These are phyloP conservation scores for Ondatra zibethicus DNA, from an alignment of 2,113 vertebrate species.

Conservation along the genomic window DNA sequence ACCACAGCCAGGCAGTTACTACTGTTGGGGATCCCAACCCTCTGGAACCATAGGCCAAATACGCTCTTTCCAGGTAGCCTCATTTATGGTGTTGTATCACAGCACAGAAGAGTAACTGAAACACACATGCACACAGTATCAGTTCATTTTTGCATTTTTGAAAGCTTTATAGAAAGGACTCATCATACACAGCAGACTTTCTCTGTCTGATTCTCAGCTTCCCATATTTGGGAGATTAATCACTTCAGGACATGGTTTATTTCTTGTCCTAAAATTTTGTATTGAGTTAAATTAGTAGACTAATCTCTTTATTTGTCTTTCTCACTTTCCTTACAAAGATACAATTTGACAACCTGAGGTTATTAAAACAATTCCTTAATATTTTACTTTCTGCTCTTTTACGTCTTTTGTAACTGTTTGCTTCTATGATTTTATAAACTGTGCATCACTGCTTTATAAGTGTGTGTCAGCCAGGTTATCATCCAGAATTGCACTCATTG, in stretches of 20 bases:
- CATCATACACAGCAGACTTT: background rate
- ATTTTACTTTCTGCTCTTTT: background rate
- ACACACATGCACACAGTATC: background rate
- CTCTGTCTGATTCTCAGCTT: background rate
- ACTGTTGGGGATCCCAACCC: background rate
- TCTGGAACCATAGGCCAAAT: background rate
- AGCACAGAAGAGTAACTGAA: background rate
- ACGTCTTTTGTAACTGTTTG: background rate
- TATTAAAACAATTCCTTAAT: background rate
- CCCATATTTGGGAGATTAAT: background rate
- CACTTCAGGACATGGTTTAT: background rate
- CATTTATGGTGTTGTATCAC: background rate
- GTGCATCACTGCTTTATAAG: background rate
- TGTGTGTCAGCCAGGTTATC: background rate
- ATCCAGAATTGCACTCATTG: background rate
- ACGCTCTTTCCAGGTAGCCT: background rate
- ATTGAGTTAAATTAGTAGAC: background rate
- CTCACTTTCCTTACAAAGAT: background rate
- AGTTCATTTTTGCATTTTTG: background rate
- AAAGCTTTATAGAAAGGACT: background rate
- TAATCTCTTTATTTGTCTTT: constrained; percentile 10
- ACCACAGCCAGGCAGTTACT: no score
- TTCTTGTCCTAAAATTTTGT: background rate
- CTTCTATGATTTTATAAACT: background rate
- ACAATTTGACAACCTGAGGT: background rate